phyloP scores from a whole-genome alignment of 2,888 invertebrate species.

The Latrodectus elegans region DNA sequence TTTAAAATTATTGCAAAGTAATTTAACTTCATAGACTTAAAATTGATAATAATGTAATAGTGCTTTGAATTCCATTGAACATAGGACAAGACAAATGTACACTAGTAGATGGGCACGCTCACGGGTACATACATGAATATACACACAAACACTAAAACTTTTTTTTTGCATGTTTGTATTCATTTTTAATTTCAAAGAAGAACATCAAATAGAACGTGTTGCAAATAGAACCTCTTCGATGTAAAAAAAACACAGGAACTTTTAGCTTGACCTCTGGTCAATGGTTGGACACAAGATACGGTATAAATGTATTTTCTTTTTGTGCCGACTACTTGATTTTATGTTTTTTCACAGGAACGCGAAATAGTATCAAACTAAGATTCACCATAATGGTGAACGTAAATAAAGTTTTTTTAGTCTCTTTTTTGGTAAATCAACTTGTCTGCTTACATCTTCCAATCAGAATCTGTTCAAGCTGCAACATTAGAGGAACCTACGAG shows the following conservation, averaged over 20 bases:
- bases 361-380: conserved; percentile 51
- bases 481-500: conserved; percentile 40
- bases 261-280: conserved; percentile 66
- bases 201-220: conserved; percentile 69
- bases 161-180: conserved; percentile 40
- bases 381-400: conserved; percentile 33
- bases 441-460: conserved; percentile 27
- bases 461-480: conserved; percentile 52
- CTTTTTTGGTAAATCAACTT: conserved; percentile 9
- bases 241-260: conserved; percentile 70
- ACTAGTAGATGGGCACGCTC: conserved; percentile 51
- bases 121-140: conserved; percentile 53
- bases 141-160: conserved; percentile 57
- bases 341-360: conserved; percentile 51
- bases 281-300: conserved; percentile 62
- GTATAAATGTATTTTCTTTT: conserved; percentile 39
- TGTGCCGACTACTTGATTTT: conserved; percentile 50
- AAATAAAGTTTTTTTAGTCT: conserved; percentile 36
- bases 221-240: conserved; percentile 69
- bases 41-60: conserved; percentile 37
- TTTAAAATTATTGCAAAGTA: background rate
- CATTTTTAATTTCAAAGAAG: conserved; percentile 63
- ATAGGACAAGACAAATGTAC: conserved; percentile 57
- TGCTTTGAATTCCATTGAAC: conserved; percentile 57
- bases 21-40: background rate